These are phyloP conservation scores for Muscicapa adusta DNA, from an alignment of 2,113 vertebrate species.

Conservation along the genomic window DNA sequence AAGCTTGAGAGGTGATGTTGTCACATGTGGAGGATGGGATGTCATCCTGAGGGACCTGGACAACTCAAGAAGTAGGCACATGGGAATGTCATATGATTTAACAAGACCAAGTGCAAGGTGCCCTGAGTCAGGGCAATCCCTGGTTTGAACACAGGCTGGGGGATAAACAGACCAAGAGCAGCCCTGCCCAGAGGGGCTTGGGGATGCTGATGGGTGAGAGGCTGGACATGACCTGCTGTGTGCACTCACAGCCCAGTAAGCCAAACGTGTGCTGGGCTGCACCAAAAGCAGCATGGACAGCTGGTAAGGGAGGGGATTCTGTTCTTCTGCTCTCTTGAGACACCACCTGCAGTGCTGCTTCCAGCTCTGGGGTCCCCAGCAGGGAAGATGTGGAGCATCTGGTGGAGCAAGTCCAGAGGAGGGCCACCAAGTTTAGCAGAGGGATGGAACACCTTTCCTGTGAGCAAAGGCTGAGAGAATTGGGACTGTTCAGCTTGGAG, in stretches of 20 bases:
- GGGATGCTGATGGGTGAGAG: background rate
- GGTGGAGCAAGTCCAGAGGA: background rate
- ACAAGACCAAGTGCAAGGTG: background rate
- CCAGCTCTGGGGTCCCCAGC: background rate
- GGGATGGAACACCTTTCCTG: background rate
- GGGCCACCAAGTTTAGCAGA: background rate
- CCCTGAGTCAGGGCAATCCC: background rate
- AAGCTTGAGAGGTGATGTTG: background rate
- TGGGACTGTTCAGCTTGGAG: background rate
- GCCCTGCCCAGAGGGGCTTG: background rate
- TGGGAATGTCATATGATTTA: background rate
- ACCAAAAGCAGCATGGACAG: background rate
- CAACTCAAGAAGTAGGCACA: fast-evolving
- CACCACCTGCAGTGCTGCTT: background rate
- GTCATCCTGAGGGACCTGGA: background rate
- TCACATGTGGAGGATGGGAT: background rate
- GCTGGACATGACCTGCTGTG: background rate
- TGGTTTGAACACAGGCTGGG: background rate
- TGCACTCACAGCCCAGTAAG: background rate
- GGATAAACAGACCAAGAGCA: fast-evolving
- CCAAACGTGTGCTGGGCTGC: background rate
- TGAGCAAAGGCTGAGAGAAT: background rate
- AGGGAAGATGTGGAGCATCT: background rate
- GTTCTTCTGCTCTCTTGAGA: background rate
- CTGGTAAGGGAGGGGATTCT: background rate